Conservation (phyloP, 1,140 invertebrate genomes). For the Fopius arisanus region DNA sequence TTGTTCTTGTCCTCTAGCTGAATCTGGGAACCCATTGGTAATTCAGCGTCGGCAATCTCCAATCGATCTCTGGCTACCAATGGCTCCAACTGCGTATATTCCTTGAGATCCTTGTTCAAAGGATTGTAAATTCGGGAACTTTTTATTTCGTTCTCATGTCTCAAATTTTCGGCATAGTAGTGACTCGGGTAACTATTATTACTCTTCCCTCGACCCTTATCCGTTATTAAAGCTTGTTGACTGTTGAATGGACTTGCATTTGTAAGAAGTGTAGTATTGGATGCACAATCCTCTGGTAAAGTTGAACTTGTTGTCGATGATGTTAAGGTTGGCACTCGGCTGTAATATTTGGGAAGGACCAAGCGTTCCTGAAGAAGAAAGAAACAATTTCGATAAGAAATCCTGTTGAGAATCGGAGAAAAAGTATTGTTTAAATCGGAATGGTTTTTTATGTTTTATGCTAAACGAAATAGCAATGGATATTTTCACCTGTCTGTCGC, state of each 20-base stretch:
- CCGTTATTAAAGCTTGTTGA: conserved; percentile 48
- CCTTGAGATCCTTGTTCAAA: conserved; percentile 34
- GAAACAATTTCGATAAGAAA: neutral
- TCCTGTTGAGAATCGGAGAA: neutral
- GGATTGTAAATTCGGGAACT: conserved; percentile 52
- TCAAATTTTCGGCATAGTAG: conserved; percentile 60
- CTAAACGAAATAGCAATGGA: neutral
- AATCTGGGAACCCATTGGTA: conserved; percentile 36
- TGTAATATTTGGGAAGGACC: conserved; percentile 54
- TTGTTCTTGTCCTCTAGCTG: conserved; percentile 31
- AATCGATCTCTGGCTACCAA: conserved; percentile 37
- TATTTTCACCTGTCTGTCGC: neutral
- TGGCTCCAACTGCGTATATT: conserved; percentile 58
- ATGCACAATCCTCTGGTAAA: conserved; percentile 67
- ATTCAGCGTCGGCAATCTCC: conserved; percentile 8
- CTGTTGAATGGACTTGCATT: conserved; percentile 66
- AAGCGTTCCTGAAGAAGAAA: conserved; percentile 51
- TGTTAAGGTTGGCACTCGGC: conserved; percentile 49
- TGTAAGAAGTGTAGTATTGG: conserved; percentile 66
- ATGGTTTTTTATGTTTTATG: neutral
- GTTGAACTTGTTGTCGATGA: conserved; percentile 64
- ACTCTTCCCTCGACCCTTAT: neutral
- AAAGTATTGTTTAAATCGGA: neutral
- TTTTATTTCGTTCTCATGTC: conserved; percentile 36
- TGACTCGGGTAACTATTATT: conserved; percentile 30